phyloP scores from a whole-genome alignment of 2,888 invertebrate genomes.

The Andrena minutula region DNA sequence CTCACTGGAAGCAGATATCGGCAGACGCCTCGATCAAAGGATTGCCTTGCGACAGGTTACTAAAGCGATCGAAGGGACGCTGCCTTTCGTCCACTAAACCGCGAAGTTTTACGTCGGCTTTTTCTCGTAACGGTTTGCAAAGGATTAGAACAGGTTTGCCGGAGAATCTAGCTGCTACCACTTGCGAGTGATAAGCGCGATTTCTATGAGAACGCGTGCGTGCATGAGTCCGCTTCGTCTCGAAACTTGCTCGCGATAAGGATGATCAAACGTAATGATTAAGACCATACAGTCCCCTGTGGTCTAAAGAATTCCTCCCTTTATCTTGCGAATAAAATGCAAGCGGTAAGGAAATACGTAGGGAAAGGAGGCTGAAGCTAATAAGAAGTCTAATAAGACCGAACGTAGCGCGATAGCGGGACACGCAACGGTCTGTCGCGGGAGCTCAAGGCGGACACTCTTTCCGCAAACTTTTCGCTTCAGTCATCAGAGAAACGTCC shows the following conservation, averaged over 20 bases:
- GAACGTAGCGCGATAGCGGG: not conserved
- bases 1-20: slow-evolving; percentile 89
- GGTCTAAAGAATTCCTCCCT: not conserved
- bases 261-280: slow-evolving; percentile 38
- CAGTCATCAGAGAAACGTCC: slow-evolving; percentile 27
- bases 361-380: slow-evolving; percentile 1
- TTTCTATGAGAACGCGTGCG: not conserved
- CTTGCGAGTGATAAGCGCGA: not conserved
- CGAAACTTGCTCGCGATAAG: not conserved
- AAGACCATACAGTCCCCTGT: not conserved
- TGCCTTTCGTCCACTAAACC: not conserved
- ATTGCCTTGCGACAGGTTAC: not conserved
- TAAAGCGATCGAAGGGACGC: not conserved
- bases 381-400: not conserved
- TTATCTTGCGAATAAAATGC: slow-evolving; percentile 13
- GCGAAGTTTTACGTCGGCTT: not conserved
- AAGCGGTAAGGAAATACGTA: not conserved
- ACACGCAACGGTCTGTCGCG: not conserved
- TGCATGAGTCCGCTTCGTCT: not conserved
- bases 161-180: not conserved
- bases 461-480: slow-evolving; percentile 42
- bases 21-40: not conserved
- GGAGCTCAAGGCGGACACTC: not conserved
- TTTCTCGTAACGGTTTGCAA: not conserved
- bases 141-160: not conserved